Evolutionary conservation across 2,888 invertebrate species (phyloP).

Genomic region (Platycnemis pennipes): DNA sequence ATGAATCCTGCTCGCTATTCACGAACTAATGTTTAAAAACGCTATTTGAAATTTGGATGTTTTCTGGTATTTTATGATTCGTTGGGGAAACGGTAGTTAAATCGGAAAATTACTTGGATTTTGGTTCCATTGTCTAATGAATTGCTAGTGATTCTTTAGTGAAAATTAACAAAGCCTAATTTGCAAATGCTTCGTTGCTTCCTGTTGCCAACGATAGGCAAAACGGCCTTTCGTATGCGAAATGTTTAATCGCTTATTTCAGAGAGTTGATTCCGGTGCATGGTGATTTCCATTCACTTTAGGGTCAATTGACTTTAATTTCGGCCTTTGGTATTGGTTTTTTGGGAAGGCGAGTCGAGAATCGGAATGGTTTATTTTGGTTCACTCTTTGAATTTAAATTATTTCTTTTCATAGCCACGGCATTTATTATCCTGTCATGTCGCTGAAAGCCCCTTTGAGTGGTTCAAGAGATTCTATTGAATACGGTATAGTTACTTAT

Average conservation of each 20-base stretch:
- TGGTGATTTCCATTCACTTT: slow-evolving; percentile 49
- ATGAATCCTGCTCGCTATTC: too few relatives aligned
- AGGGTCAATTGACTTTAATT: slow-evolving; percentile 64
- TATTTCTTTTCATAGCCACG: neutral
- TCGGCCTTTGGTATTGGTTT: slow-evolving; percentile 13
- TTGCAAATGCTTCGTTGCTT: slow-evolving; percentile 24
- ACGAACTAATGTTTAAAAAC: too few relatives aligned
- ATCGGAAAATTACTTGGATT: too few relatives aligned
- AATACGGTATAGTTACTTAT: too few relatives aligned
- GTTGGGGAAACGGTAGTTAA: too few relatives aligned
- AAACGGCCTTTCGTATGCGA: slow-evolving; percentile 10
- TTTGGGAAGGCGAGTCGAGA: neutral
- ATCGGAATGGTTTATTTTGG: neutral
- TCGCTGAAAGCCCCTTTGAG: too few relatives aligned
- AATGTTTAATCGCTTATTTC: slow-evolving; percentile 58
- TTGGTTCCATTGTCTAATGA: too few relatives aligned
- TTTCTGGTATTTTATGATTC: too few relatives aligned
- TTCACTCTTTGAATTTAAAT: slow-evolving; percentile 11
- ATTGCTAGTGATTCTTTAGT: slow-evolving; percentile 19
- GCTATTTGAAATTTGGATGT: too few relatives aligned
- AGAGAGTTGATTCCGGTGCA: slow-evolving; percentile 46
- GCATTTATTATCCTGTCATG: too few relatives aligned
- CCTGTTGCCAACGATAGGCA: slow-evolving; percentile 44
- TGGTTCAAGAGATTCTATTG: too few relatives aligned
- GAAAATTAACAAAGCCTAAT: slow-evolving; percentile 15